Base-by-base conservation (phyloP, 2,113 vertebrate genomes). In the Sapayoa aenigma region DNA sequence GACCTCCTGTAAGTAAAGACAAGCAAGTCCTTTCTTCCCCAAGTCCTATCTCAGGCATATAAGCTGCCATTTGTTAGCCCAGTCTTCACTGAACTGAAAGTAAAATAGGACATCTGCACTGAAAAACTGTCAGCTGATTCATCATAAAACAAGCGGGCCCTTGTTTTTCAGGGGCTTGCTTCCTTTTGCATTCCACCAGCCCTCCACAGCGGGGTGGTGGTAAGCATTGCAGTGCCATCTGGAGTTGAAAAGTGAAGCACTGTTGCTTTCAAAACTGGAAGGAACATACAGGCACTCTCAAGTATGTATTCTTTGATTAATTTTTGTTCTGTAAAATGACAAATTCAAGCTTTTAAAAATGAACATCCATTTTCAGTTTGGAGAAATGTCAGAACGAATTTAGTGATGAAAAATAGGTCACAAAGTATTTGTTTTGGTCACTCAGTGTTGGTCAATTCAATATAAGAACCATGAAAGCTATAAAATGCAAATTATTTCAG, bases 101-200 rank as follows among this genome's bases (percentile, higher is more conserved):
- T 81, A 90, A 90, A 94, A 74, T 47, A 86, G 86, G 69, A 92
- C 93, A 95, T 91, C 89, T 95, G 92, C 73, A 63, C 59, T 91
- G 87, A 76, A 80, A 82, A 94, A 76, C 67, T 89, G 74, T 89
- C 88, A 73, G 66, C 91, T 88, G 78, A 66, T 87, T 89, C 75
- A 56, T 62, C 62, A 20, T 39, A 28, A 78, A 94, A 94, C 85
- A 96, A 94, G 84, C n/a, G 84, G 77, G 73, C 53, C 67, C n/a
- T 92, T 95, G 90, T 95, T 72, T 68, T 65, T 80, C 56, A 46
- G 84, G 68, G 76, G 33, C 60, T 84, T 1, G 35, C 33, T 6
- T 44, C 39, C 47, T 93, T 93, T 82, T 90, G 68, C 60, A 73
- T 31, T 95, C 68, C 33, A 30, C 47, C 37, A n/a, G 69, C 59